Evolutionary conservation across 2,113 vertebrate species (phyloP), one percentile per base, ranked within the genome.

Genomic region (Dicrurus megarhynchus): DNA sequence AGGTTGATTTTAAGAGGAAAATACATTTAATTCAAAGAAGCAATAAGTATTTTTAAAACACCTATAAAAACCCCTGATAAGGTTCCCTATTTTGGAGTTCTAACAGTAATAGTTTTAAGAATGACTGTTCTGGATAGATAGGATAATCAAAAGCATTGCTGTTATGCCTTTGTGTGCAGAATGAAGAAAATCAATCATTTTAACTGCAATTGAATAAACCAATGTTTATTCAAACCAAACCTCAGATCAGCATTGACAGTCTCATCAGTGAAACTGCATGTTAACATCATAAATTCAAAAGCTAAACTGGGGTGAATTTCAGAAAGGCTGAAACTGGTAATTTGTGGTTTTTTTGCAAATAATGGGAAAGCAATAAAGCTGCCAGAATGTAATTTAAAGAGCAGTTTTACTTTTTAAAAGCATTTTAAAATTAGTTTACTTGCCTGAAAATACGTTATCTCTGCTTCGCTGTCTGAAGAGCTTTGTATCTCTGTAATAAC

Each of bases 401-500:
- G 6, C 16, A 69, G 22, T 24, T 89, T 78, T 55, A 80, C 17
- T 79, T 59, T 50, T 16, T 60, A 84, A 68, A 55, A 74, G 35
- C 14, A 23, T 53, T 64, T 53, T 30, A 21, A 71, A 82, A 85
- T 60, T 33, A 26, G 20, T 71, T 83, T 65, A 94, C 98, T 97
- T 88, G 98, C 99, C 98, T 99, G 99, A 91, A 99, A 97, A 89
- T 99, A 99, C 0, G 83, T 98, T 90, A 99, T 99, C 95, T 99
- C 98, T 6, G 98, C 95, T 57, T 97, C 97, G 0, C 95, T 92
- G 42, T 98, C 94, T 30, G 97, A 83, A 61, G 98, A 97, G 59
- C 49, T 74, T 63, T n/a, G 95, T 56, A 98, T 96, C 92, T 99
- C 98, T 56, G 99, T 98, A 97, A 99, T 97, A 94, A 99, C 98